These are phyloP conservation scores for Cryptocheilus praepositus DNA, from an alignment of 2,888 invertebrate genomes.

Conservation along the genomic window DNA sequence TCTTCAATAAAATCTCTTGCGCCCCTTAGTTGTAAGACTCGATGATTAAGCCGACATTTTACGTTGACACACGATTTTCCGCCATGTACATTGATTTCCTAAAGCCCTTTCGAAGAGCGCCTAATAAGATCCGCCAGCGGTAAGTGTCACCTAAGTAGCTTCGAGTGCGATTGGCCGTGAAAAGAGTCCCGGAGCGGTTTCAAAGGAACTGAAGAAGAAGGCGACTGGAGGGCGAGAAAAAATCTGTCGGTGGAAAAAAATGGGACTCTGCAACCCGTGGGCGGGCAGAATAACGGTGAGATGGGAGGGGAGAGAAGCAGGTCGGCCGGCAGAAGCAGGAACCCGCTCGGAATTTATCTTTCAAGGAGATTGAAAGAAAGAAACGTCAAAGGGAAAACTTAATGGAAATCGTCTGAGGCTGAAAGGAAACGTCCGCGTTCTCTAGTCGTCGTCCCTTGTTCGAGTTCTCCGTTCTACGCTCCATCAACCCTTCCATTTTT, in stretches of 20 bases:
- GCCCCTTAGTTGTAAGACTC: too few species aligned
- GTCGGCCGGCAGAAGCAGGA: not conserved
- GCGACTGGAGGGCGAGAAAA: conserved; percentile 11
- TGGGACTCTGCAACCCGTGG: not conserved
- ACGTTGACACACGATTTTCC: conserved; percentile 6
- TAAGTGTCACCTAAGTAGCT: conserved; percentile 21
- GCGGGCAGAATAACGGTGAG: not conserved
- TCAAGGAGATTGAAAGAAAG: conserved; percentile 7
- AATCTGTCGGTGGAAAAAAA: conserved; percentile 15
- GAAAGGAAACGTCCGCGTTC: too few species aligned
- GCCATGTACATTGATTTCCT: not conserved
- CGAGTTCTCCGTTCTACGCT: too few species aligned
- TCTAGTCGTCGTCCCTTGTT: too few species aligned
- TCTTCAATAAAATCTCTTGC: too few species aligned
- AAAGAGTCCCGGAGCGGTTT: conserved; percentile 12
- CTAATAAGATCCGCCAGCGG: not conserved
- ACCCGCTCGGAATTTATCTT: conserved; percentile 4
- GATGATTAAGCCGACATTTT: too few species aligned
- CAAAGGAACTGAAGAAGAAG: not conserved
- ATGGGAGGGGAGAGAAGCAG: not conserved
- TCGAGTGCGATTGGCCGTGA: conserved; percentile 14
- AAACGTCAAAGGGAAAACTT: conserved; percentile 21
- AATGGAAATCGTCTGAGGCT: not conserved
- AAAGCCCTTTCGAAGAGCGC: not conserved
- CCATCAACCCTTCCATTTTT: too few species aligned